Percentiles rank a stretch among this genome's conserved stretches.
These are phyloP conservation scores for Acleris emargana DNA, from an alignment of 2,888 invertebrate species.

Conservation along the genomic window DNA sequence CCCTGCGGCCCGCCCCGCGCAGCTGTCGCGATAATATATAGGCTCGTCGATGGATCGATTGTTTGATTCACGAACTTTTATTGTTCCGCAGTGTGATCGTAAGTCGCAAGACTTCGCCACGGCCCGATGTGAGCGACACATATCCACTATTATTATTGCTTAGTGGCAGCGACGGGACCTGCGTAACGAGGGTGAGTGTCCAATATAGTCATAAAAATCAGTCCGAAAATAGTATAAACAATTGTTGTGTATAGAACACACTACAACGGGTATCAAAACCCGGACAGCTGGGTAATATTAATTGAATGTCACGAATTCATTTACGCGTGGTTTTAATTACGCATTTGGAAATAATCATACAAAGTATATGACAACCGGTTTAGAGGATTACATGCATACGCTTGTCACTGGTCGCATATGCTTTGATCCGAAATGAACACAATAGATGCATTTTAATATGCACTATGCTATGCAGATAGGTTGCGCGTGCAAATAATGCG, in stretches of 20 bases:
- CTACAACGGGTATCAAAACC: constrained; percentile 1
- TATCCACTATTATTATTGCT: constrained; percentile 45
- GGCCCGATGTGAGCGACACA: constrained; percentile 36
- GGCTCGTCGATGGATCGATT: constrained; percentile 71
- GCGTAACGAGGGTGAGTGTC: constrained; percentile 14
- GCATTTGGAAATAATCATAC: constrained; percentile 43
- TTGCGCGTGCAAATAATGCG: constrained; percentile 67
- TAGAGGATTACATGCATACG: constrained; percentile 47
- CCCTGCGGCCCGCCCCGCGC: constrained; percentile 55
- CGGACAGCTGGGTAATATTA: constrained; percentile 16
- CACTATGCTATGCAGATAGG: constrained; percentile 66
- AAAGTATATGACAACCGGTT: constrained; percentile 53
- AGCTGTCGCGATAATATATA: constrained; percentile 73
- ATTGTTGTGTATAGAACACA: background rate
- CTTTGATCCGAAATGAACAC: constrained; percentile 41
- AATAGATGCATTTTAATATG: constrained; percentile 64
- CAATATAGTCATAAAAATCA: constrained; percentile 11
- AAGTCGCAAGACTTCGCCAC: constrained; percentile 50
- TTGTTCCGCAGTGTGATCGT: constrained; percentile 69
- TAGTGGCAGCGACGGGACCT: constrained; percentile 15
- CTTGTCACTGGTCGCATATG: constrained; percentile 42
- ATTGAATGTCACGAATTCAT: constrained; percentile 22
- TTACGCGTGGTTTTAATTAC: constrained; percentile 9
- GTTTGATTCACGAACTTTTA: constrained; percentile 68
- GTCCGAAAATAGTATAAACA: background rate